A percentile compares a stretch with the other conserved stretches of the same genome.
These are phyloP conservation scores for Aleiodes sp. DNA, from an alignment of 1,140 invertebrate genomes.

Conservation along the genomic window DNA sequence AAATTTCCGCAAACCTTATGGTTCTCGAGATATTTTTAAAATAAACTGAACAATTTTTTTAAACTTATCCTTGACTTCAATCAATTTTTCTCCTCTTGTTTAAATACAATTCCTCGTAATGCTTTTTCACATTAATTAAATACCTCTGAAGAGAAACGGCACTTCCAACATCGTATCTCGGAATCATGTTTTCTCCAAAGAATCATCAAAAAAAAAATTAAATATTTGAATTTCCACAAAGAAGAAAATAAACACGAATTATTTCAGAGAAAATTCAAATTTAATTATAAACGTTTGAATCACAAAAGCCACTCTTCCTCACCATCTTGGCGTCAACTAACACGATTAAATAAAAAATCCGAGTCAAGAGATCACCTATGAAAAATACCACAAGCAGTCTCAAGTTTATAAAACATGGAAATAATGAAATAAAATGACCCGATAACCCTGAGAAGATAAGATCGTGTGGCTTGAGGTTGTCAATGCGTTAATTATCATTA, in stretches of 20 bases:
- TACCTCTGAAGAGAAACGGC: slow-evolving; percentile 57
- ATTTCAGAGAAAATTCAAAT: neutral
- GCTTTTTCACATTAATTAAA: neutral
- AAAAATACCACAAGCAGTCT: neutral
- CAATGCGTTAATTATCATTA: slow-evolving; percentile 17
- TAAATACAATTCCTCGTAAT: no score
- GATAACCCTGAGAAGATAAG: slow-evolving; percentile 52
- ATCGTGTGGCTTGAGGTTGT: slow-evolving; percentile 22
- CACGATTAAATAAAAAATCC: neutral
- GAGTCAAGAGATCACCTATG: neutral
- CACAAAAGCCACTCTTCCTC: no score
- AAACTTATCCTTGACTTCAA: no score
- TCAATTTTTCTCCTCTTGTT: no score
- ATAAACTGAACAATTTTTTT: no score
- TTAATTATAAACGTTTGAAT: no score
- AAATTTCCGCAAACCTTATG: no score
- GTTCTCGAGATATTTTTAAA: no score
- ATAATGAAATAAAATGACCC: slow-evolving; percentile 15
- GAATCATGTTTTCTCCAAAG: slow-evolving; percentile 44
- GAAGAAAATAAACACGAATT: neutral
- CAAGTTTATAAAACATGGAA: neutral
- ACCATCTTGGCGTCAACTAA: no score
- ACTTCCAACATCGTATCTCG: slow-evolving; percentile 56
- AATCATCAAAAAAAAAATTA: neutral
- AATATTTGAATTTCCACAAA: neutral